phyloP scores from a whole-genome alignment of 1,140 invertebrate genomes.

The Pogonomyrmex barbatus region DNA sequence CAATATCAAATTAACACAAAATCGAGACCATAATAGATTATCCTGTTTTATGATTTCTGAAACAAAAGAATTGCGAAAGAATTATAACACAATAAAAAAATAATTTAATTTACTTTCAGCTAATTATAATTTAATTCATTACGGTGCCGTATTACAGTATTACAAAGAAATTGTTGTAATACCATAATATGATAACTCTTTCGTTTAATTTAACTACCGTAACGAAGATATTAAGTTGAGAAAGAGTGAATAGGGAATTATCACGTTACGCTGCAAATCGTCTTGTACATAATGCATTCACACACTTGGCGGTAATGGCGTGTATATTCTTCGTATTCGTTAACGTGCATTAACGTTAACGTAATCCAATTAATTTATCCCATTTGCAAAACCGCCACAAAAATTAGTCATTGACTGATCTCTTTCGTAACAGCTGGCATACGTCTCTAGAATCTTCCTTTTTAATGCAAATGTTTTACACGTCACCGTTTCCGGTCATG shows the following conservation, averaged over 20 bases:
- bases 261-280: constrained; percentile 27
- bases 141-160: too few species aligned
- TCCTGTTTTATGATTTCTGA: too few species aligned
- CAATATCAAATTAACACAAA: too few species aligned
- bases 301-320: constrained; percentile 7
- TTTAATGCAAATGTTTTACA: constrained; percentile 50
- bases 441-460: constrained; percentile 62
- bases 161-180: not conserved
- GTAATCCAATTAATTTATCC: constrained; percentile 62
- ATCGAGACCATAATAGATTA: too few species aligned
- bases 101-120: not conserved
- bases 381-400: constrained; percentile 21
- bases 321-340: constrained; percentile 46
- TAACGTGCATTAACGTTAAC: too few species aligned
- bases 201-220: not conserved
- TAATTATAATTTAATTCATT: not conserved
- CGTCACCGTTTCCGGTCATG: constrained; percentile 67
- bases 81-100: not conserved
- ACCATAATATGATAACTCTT: not conserved
- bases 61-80: too few species aligned
- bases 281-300: not conserved
- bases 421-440: constrained; percentile 66
- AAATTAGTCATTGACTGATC: constrained; percentile 41
- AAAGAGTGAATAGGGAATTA: not conserved
- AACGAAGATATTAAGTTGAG: constrained; percentile 3